These are phyloP conservation scores for Tyria jacobaeae DNA, from an alignment of 2,888 invertebrate genomes.

Conservation along the genomic window DNA sequence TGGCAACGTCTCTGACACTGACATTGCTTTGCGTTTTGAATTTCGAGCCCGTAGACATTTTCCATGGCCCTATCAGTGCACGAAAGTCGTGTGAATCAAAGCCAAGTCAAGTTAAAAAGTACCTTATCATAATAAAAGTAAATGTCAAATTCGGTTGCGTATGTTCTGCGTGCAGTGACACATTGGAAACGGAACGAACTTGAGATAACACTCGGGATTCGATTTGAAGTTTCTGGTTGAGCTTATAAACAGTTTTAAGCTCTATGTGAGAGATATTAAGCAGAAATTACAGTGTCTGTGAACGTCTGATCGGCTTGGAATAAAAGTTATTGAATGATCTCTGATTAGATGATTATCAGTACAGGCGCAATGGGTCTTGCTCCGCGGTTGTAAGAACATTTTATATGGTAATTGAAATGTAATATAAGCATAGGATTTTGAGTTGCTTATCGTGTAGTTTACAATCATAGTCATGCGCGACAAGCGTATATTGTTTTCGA, in stretches of 20 bases:
- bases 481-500: constrained; percentile 60
- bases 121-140: constrained; percentile 54
- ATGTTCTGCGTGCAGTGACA: constrained; percentile 56
- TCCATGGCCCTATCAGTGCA: constrained; percentile 56
- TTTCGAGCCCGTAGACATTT: constrained; percentile 75
- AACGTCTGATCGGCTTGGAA: constrained; percentile 65
- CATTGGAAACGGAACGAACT: constrained; percentile 67
- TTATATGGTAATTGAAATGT: constrained; percentile 86
- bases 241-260: constrained; percentile 58
- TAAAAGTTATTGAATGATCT: constrained; percentile 84
- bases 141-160: constrained; percentile 59
- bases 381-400: constrained; percentile 75
- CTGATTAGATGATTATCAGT: constrained; percentile 86
- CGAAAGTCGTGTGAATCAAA: constrained; percentile 54
- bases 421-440: constrained; percentile 78
- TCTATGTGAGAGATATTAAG: constrained; percentile 59
- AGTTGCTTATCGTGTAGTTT: constrained; percentile 77
- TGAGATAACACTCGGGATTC: constrained; percentile 77
- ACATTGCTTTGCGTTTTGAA: constrained; percentile 75
- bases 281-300: constrained; percentile 52
- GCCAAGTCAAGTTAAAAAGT: constrained; percentile 45
- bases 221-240: constrained; percentile 66
- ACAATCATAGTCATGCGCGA: constrained; percentile 59
- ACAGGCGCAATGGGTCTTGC: constrained; percentile 73
- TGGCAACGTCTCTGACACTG: constrained; percentile 58